A percentile compares a stretch with the other conserved stretches of the same genome.
phyloP scores from a whole-genome alignment of 2,797 vertebrate genomes.

The Merluccius polli region DNA sequence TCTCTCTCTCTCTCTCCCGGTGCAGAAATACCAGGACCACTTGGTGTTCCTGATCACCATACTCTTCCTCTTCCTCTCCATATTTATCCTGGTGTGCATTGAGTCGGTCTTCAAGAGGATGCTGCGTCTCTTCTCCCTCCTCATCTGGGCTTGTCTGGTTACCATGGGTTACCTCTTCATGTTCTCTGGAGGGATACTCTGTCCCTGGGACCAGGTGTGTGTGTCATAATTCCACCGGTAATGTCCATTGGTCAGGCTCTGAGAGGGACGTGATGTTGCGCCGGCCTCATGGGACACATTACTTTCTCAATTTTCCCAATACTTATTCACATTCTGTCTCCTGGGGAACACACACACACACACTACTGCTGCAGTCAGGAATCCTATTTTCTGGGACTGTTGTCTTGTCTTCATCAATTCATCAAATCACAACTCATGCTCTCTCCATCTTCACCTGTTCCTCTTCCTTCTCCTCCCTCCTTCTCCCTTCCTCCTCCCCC shows the following conservation, averaged over 20 bases:
- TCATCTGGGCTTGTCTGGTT: constrained; percentile 95
- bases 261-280: too few relatives aligned
- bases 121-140: constrained; percentile 89
- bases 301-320: constrained; percentile 26
- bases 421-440: constrained; percentile 55
- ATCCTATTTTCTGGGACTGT: constrained; percentile 57
- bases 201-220: constrained; percentile 89
- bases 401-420: constrained; percentile 51
- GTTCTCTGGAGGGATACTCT: constrained; percentile 93
- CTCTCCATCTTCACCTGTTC: constrained; percentile 8
- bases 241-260: too few relatives aligned
- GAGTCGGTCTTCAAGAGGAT: constrained; percentile 95
- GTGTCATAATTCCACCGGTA: background rate
- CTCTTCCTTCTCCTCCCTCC: background rate
- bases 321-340: constrained; percentile 41
- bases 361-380: background rate
- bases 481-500: constrained; percentile 2
- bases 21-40: constrained; percentile 87
- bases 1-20: constrained; percentile 28
- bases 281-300: background rate
- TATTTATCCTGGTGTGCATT: constrained; percentile 95
- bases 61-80: constrained; percentile 92
- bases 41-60: constrained; percentile 93
- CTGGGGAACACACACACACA: background rate
- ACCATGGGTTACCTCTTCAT: constrained; percentile 98